Percentiles rank a stretch among this genome's conserved stretches.
Evolutionary conservation across 2,113 vertebrate genomes (phyloP).

Genomic region (Pycnonotus jocosus): DNA sequence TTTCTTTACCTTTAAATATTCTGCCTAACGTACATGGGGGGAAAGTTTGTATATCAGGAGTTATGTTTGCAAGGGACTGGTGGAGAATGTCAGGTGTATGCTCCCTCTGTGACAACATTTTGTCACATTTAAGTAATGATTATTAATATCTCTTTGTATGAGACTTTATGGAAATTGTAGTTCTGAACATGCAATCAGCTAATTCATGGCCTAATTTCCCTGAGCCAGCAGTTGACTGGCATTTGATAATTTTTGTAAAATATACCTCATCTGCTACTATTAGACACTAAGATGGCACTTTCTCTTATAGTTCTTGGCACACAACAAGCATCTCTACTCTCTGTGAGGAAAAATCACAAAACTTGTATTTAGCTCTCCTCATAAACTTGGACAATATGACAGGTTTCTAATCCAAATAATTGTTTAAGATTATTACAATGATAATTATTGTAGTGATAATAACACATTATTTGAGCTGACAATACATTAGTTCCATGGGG

Average conservation of each 20-base stretch:
- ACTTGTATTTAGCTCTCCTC: background rate
- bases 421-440: background rate
- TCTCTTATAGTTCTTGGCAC: background rate
- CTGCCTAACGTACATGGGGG: background rate
- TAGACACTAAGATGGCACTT: background rate
- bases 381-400: background rate
- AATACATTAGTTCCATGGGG: constrained; percentile 29
- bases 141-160: constrained; percentile 31
- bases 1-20: background rate
- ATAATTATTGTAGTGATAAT: constrained; percentile 25
- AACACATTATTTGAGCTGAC: constrained; percentile 30
- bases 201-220: constrained; percentile 12
- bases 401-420: constrained; percentile 26
- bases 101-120: background rate
- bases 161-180: constrained; percentile 25
- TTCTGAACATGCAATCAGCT: constrained; percentile 28
- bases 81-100: background rate
- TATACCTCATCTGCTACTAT: background rate
- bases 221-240: background rate
- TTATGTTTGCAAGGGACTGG: background rate
- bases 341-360: background rate
- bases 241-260: background rate
- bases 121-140: background rate
- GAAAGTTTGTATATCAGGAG: background rate
- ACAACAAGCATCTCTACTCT: background rate